Evolutionary conservation across 2,113 vertebrate genomes (phyloP), one percentile per base, ranked within the genome.

Genomic region (Meleagris gallopavo): DNA sequence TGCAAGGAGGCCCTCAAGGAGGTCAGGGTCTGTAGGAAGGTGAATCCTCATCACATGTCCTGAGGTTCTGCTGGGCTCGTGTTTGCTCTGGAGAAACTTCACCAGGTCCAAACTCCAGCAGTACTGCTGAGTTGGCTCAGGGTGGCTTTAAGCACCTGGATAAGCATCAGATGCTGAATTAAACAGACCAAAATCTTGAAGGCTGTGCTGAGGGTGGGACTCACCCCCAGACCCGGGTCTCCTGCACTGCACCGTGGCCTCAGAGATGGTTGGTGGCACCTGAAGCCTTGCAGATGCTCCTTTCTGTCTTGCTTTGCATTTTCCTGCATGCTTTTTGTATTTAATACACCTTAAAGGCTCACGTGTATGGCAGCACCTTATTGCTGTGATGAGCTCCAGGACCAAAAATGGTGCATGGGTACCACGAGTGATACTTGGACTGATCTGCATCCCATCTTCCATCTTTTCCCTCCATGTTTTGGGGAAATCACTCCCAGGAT

Each of bases 21-120:
- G 41, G 41, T 43, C 41, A 48, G 41, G 60, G 10, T 13, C 30
- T 38, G 45, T 2, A 41, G 43, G 78, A 57, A 52, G 11, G 5
- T 0, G 17, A 29, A 40, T 30, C 36, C 48, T 83, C n/a, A 2
- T 50, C 38, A 1, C 0, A 0, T 8, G 21, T 16, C 5, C 45
- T 41, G 29, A 34, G 66, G 9, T 17, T 73, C 32, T 83, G 34
- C 45, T 27, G n/a, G 36, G 55, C 46, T 81, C 14, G 0, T 38
- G 25, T 70, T 75, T 65, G 41, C 46, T 57, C 46, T 54, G 71
- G 58, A 46, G 72, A 66, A 32, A 45, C 32, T 57, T 67, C 62
- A 32, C n/a, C 66, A n/a, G 20, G 36, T 29, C 13, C 36, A 29
- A 2, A 20, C 55, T 36, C 67, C 66, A 74, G 77, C 76, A 54